Conservation (phyloP, 1,140 invertebrate species). For the Drosophila kikkawai region DNA sequence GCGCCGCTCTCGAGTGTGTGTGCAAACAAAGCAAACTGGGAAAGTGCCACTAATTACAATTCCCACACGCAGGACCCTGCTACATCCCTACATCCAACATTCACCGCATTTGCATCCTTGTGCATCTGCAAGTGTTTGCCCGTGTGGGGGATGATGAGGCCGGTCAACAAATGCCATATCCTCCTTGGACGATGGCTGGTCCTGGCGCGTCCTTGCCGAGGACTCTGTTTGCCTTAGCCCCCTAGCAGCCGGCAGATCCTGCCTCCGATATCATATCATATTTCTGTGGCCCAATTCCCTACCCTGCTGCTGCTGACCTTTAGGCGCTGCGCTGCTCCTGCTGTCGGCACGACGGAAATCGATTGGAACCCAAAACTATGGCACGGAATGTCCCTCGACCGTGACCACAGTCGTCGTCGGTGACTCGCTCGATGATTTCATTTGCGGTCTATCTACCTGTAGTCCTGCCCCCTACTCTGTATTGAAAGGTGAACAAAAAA, state of each 20-base stretch:
- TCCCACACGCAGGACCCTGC: slow-evolving; percentile 53
- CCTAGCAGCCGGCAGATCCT: slow-evolving; percentile 24
- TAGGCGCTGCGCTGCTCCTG: slow-evolving; percentile 6
- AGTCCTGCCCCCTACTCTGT: slow-evolving; percentile 5
- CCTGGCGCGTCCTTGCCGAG: slow-evolving; percentile 40
- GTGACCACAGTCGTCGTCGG: slow-evolving; percentile 58
- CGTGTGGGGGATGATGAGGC: slow-evolving; percentile 5
- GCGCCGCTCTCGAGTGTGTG: slow-evolving; percentile 66
- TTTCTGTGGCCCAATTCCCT: slow-evolving; percentile 32
- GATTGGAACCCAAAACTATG: slow-evolving; percentile 63
- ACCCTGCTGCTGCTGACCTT: slow-evolving; percentile 13
- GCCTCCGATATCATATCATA: slow-evolving; percentile 55
- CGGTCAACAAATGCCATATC: slow-evolving; percentile 10
- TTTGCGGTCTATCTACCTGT: slow-evolving; percentile 70
- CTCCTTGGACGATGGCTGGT: slow-evolving; percentile 28
- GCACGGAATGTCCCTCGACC: slow-evolving; percentile 63
- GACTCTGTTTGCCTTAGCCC: slow-evolving; percentile 44
- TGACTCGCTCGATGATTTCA: slow-evolving; percentile 72
- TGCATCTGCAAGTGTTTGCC: slow-evolving; percentile 37
- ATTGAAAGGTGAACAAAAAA: slow-evolving; percentile 51
- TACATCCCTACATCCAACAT: background rate
- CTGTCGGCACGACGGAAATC: slow-evolving; percentile 54
- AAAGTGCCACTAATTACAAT: slow-evolving; percentile 83
- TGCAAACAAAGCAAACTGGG: slow-evolving; percentile 78
- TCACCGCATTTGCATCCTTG: slow-evolving; percentile 54